These are phyloP conservation scores for Amiota minor DNA, from an alignment of 2,888 invertebrate genomes.

Conservation along the genomic window DNA sequence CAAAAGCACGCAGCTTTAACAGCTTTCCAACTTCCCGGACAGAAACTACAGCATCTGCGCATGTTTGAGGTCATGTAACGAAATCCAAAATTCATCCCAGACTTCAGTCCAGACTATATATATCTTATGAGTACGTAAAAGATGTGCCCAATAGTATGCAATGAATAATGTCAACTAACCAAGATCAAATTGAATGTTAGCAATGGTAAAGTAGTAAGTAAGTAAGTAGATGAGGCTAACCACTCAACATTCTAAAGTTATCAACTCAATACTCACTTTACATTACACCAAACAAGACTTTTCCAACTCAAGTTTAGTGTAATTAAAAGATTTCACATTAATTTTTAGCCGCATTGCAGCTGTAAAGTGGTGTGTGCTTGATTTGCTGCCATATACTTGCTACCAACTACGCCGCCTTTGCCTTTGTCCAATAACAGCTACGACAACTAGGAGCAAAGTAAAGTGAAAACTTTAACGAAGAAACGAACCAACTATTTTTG, in stretches of 20 bases:
- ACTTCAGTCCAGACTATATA: no score
- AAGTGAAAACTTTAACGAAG: conserved; percentile 5
- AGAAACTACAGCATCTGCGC: no score
- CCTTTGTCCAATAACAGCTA: neutral
- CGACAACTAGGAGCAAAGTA: neutral
- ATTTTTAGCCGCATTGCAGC: conserved; percentile 44
- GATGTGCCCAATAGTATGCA: neutral
- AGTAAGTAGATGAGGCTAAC: no score
- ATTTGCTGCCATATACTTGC: conserved; percentile 8
- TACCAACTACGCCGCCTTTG: neutral
- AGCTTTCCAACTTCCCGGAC: neutral
- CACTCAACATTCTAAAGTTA: neutral
- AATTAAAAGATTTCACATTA: conserved; percentile 64
- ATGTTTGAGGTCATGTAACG: no score
- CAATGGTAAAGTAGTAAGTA: no score
- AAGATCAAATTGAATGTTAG: no score
- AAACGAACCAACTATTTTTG: neutral
- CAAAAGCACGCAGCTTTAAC: conserved; percentile 30
- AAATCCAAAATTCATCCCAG: no score
- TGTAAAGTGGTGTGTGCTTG: conserved; percentile 19
- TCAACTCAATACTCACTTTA: conserved; percentile 1
- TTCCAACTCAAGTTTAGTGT: conserved; percentile 48
- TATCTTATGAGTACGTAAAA: no score
- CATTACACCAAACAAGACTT: neutral
- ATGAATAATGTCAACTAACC: neutral